Evolutionary conservation across 2,888 invertebrate species (phyloP).

Genomic region (Buathra laborator): DNA sequence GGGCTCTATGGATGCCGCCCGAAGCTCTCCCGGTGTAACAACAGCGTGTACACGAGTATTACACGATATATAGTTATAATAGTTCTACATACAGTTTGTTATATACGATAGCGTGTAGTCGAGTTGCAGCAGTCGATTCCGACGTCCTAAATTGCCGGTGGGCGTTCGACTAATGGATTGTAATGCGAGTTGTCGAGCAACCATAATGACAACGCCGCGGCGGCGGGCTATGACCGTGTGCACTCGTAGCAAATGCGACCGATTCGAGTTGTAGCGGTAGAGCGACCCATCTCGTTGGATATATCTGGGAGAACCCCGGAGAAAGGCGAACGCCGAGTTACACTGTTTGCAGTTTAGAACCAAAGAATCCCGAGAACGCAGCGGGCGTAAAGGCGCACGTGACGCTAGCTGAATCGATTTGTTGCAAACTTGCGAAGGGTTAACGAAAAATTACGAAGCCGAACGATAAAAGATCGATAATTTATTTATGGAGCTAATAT

Average conservation of each 20-base stretch:
- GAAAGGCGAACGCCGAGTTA: slow-evolving; percentile 60
- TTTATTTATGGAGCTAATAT: no score
- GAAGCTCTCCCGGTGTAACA: slow-evolving; percentile 10
- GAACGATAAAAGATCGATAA: not conserved
- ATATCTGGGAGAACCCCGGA: slow-evolving; percentile 38
- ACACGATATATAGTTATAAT: slow-evolving; percentile 20
- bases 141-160: slow-evolving; percentile 77
- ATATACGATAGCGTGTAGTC: slow-evolving; percentile 51
- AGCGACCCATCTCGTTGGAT: slow-evolving; percentile 55
- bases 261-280: slow-evolving; percentile 16
- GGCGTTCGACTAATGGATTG: slow-evolving; percentile 79
- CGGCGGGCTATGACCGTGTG: slow-evolving; percentile 59
- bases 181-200: slow-evolving; percentile 76
- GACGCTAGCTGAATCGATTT: slow-evolving; percentile 7
- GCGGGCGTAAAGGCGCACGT: slow-evolving; percentile 25
- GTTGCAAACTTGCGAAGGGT: not conserved
- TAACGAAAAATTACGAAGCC: not conserved
- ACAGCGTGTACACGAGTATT: slow-evolving; percentile 23
- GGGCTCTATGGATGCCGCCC: slow-evolving; percentile 35
- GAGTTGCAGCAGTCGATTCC: slow-evolving; percentile 71
- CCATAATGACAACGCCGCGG: slow-evolving; percentile 65
- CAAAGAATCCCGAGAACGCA: slow-evolving; percentile 39
- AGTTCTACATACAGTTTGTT: slow-evolving; percentile 25
- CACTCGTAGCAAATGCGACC: slow-evolving; percentile 55
- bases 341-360: slow-evolving; percentile 26